Percentiles rank a stretch among this genome's conserved stretches.
phyloP scores from a whole-genome alignment of 30 jellyfish, hydroid and myxozoan species.

The Sanderia malayensis region DNA sequence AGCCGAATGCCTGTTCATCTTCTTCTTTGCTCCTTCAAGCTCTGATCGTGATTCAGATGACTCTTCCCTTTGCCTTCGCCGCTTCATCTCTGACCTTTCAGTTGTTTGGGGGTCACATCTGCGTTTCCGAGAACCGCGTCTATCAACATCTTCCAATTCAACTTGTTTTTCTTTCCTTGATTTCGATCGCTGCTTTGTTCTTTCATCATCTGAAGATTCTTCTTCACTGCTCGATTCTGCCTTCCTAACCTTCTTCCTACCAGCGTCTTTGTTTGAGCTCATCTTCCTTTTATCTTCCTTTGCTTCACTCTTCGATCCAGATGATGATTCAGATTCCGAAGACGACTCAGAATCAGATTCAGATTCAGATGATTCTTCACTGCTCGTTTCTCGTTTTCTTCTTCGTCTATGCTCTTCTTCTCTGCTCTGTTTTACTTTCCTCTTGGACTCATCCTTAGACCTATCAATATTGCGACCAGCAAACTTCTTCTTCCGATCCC shows the following conservation, averaged over 20 bases:
- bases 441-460: neutral
- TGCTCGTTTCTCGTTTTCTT: neutral
- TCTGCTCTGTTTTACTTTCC: neutral
- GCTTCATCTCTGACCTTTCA: neutral
- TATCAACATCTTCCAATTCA: neutral
- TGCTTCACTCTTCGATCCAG: constrained; percentile 27
- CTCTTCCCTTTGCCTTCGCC: constrained; percentile 2
- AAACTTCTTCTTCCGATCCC: neutral
- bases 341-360: constrained; percentile 35
- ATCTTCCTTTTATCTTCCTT: neutral
- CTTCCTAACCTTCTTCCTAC: neutral
- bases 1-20: neutral
- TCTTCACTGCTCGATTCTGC: constrained; percentile 4
- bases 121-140: neutral
- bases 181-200: neutral
- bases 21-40: neutral
- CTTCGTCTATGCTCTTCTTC: neutral
- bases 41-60: neutral
- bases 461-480: neutral
- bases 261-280: neutral
- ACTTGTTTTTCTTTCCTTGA: neutral
- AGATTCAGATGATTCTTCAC: constrained; percentile 27
- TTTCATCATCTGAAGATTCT: neutral
- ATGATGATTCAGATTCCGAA: constrained; percentile 10
- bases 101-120: neutral